A percentile compares a stretch with the other conserved stretches of the same genome.
phyloP scores from a whole-genome alignment of 2,888 invertebrate species.

The Panzeria rudis region DNA sequence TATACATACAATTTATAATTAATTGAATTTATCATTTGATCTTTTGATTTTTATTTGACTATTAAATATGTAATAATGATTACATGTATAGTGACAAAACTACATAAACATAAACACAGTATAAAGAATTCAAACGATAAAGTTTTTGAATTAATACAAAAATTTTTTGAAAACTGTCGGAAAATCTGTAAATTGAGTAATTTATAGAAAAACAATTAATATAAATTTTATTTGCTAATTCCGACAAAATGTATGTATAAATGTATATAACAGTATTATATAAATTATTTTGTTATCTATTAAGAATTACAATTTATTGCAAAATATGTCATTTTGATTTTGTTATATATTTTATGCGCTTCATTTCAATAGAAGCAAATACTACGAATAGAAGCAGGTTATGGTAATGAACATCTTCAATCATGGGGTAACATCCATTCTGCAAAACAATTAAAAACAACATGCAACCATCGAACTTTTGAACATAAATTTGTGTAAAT shows the following conservation, averaged over 20 bases:
- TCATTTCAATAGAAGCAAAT: conserved; percentile 5
- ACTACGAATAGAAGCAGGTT: conserved; percentile 1
- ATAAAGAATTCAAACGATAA: background rate
- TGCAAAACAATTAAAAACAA: conserved; percentile 56
- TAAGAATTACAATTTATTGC: conserved; percentile 43
- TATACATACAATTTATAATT: conserved; percentile 43
- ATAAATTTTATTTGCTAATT: conserved; percentile 11
- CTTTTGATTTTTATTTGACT: conserved; percentile 60
- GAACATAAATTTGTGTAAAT: conserved; percentile 52
- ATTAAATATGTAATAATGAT: background rate
- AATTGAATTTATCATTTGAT: conserved; percentile 65
- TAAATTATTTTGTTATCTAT: conserved; percentile 41
- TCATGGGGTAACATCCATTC: conserved; percentile 18
- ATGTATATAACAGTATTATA: conserved; percentile 6
- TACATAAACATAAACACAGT: background rate
- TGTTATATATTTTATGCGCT: conserved; percentile 25
- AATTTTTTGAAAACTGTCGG: background rate
- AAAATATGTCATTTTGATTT: conserved; percentile 5
- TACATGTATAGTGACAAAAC: background rate
- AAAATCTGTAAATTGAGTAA: conserved; percentile 16
- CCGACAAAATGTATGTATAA: background rate
- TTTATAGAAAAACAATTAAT: conserved; percentile 38
- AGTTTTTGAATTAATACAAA: background rate
- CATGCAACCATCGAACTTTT: conserved; percentile 57
- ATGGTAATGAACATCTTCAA: conserved; percentile 29